Percentiles rank a stretch among this genome's conserved stretches.
Evolutionary conservation across 2,888 invertebrate genomes (phyloP).

Genomic region (Stenodera caucasica): DNA sequence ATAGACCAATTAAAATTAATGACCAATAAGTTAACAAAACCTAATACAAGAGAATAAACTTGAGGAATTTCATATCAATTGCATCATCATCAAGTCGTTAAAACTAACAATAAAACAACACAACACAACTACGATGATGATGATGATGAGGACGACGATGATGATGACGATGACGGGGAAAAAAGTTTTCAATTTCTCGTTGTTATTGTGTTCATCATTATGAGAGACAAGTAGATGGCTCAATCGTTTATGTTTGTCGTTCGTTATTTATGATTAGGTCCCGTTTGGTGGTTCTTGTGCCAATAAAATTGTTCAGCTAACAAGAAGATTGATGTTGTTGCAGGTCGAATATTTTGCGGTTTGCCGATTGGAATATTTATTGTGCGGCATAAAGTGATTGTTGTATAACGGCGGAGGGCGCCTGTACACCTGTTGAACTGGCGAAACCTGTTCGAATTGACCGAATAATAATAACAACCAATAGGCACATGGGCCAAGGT

Average conservation of each 20-base stretch:
- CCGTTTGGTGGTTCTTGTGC: conserved; percentile 18
- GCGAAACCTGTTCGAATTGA: conserved; percentile 46
- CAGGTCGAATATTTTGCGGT: conserved; percentile 23
- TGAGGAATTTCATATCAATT: conserved; percentile 18
- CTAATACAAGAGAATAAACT: conserved; percentile 30
- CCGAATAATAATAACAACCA: conserved; percentile 36
- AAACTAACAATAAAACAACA: not conserved
- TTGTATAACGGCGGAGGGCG: conserved; percentile 46
- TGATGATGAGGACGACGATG: no score
- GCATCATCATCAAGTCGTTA: conserved; percentile 8
- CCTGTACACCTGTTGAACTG: conserved; percentile 49
- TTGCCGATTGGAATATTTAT: conserved; percentile 34
- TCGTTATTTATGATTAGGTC: conserved; percentile 11
- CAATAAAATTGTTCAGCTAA: conserved; percentile 21
- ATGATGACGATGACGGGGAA: no score
- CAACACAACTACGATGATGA: no score
- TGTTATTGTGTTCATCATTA: not conserved
- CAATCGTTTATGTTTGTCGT: not conserved
- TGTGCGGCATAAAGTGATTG: conserved; percentile 37
- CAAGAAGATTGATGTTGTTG: conserved; percentile 24
- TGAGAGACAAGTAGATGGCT: not conserved
- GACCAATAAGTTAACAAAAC: conserved; percentile 37
- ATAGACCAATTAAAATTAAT: conserved; percentile 43
- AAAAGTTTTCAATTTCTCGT: not conserved
- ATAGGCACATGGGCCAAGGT: conserved; percentile 35